Evolutionary conservation across 2,113 vertebrate genomes (phyloP).

Genomic region (Camelus bactrianus): DNA sequence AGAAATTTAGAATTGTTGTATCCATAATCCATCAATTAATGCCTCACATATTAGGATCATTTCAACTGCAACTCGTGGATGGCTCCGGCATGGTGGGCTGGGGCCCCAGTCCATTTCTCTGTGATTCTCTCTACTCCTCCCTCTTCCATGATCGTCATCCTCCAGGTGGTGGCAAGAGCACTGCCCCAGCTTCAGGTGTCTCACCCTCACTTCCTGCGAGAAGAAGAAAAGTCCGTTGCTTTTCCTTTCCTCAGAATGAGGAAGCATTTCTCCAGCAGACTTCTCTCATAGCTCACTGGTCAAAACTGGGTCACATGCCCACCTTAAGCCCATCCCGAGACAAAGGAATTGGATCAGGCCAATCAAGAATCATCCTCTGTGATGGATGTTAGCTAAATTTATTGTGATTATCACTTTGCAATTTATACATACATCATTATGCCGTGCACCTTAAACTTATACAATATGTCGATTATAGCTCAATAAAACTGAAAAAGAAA

Average conservation of each 20-base stretch:
- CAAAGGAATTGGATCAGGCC: not conserved
- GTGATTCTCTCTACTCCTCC: not conserved
- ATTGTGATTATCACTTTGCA: not conserved
- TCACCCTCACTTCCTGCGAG: not conserved
- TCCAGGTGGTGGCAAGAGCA: not conserved
- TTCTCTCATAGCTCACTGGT: not conserved
- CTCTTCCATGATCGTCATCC: not conserved
- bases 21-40: not conserved
- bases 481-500: not conserved
- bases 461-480: not conserved
- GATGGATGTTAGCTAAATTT: not conserved
- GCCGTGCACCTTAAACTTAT: not conserved
- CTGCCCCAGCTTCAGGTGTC: not conserved
- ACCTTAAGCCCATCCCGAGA: not conserved
- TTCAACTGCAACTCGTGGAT: accelerated
- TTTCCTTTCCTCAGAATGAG: not conserved
- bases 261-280: not conserved
- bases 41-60: accelerated
- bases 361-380: not conserved
- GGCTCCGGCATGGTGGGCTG: not conserved
- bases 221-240: not conserved
- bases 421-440: not conserved
- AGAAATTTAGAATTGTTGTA: not conserved
- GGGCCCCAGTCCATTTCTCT: not conserved
- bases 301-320: not conserved